phyloP scores from a whole-genome alignment of 2,888 invertebrate species.

The Hirtodrosophila cameraria region DNA sequence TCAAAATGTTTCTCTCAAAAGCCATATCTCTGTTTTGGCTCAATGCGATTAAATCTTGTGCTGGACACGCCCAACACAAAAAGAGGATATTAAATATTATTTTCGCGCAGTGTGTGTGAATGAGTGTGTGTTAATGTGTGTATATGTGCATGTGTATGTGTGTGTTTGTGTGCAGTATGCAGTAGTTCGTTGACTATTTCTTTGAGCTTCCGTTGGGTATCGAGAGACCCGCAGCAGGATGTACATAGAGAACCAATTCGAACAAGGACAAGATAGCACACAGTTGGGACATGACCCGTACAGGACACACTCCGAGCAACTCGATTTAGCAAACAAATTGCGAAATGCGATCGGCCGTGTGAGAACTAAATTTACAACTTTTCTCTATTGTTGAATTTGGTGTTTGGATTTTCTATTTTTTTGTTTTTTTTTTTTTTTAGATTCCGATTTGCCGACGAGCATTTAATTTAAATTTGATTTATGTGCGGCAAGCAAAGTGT shows the following conservation, averaged over 20 bases:
- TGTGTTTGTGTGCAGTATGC: conserved; percentile 13
- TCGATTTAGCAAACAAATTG: conserved; percentile 63
- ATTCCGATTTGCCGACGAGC: conserved; percentile 34
- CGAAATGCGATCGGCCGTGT: conserved; percentile 51
- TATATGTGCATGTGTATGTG: conserved; percentile 1
- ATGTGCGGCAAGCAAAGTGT: conserved; percentile 39
- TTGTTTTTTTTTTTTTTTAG: conserved; percentile 33
- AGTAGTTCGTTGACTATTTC: conserved; percentile 50
- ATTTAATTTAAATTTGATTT: conserved; percentile 77
- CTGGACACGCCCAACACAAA: conserved; percentile 37
- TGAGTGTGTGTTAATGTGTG: too few species aligned
- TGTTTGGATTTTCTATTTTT: too few species aligned
- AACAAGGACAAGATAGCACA: neutral
- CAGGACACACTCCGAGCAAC: conserved; percentile 19
- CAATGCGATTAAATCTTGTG: conserved; percentile 66
- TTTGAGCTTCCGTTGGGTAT: conserved; percentile 58
- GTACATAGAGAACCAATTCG: conserved; percentile 17
- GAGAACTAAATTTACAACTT: conserved; percentile 41
- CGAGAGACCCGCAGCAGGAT: conserved; percentile 38
- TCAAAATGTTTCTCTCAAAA: conserved; percentile 50
- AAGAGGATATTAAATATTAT: conserved; percentile 58
- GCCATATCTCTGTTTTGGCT: conserved; percentile 30
- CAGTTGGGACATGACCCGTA: neutral
- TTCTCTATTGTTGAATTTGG: conserved; percentile 29
- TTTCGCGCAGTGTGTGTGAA: conserved; percentile 12